Conservation (phyloP, 1,140 invertebrate species). For the Octopus bimaculoides region DNA sequence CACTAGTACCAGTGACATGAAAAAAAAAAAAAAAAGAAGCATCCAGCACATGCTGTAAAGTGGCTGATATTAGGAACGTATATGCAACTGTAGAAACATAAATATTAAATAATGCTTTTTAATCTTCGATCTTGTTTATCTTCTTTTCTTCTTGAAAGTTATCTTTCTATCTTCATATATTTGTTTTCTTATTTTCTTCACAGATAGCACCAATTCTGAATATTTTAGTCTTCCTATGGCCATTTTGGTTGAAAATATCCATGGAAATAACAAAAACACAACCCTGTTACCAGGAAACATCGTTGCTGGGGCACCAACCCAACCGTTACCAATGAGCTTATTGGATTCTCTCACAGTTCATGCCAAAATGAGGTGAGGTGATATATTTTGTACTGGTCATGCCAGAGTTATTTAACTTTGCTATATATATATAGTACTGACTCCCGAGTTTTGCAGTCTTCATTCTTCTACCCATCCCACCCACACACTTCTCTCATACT, state of each 20-base stretch:
- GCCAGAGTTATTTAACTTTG: background rate
- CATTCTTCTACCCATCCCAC: too few relatives aligned
- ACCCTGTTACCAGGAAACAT: constrained; percentile 53
- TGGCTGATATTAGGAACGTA: too few relatives aligned
- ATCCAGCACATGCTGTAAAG: too few relatives aligned
- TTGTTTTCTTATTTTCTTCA: constrained; percentile 18
- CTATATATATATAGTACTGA: too few relatives aligned
- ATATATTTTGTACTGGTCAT: background rate
- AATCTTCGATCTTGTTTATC: constrained; percentile 10
- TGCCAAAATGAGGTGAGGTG: constrained; percentile 80
- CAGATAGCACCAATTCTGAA: constrained; percentile 60
- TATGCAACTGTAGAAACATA: too few relatives aligned
- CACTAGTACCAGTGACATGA: too few relatives aligned
- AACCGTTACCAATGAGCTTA: constrained; percentile 86
- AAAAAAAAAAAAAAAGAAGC: too few relatives aligned
- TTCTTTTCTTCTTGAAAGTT: background rate
- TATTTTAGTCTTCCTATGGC: constrained; percentile 75
- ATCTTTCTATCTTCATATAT: background rate
- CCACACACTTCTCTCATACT: too few relatives aligned
- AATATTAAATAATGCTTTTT: background rate
- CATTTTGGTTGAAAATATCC: constrained; percentile 81
- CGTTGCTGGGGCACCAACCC: constrained; percentile 63
- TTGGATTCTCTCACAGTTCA: constrained; percentile 94
- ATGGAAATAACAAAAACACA: constrained; percentile 64
- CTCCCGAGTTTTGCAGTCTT: too few relatives aligned